Evolutionary conservation across 2,113 vertebrate genomes (phyloP).

Genomic region (Poecilia latipinna): DNA sequence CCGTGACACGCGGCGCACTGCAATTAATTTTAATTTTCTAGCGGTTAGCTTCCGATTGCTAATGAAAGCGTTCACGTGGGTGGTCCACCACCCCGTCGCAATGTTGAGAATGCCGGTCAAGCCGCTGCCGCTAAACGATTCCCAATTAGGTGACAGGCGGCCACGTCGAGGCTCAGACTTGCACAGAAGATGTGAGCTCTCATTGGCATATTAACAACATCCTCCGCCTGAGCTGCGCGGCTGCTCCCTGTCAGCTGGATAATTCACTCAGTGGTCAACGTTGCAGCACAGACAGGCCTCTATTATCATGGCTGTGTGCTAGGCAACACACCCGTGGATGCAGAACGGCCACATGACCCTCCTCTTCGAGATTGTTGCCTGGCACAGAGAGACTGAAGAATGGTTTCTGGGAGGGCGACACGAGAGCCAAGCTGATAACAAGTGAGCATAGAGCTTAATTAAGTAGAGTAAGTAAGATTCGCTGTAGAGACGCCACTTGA

Average conservation of each 20-base stretch:
- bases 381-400: conserved; percentile 43
- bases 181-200: conserved; percentile 53
- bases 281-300: conserved; percentile 69
- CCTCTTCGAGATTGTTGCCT: conserved; percentile 40
- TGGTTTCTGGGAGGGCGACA: conserved; percentile 36
- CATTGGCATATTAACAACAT: conserved; percentile 77
- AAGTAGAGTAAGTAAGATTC: neutral
- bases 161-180: conserved; percentile 61
- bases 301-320: conserved; percentile 70
- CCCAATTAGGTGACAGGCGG: conserved; percentile 66
- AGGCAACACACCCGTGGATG: conserved; percentile 55
- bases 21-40: conserved; percentile 70
- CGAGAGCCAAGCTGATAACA: conserved; percentile 23
- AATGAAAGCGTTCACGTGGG: conserved; percentile 70
- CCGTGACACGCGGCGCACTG: conserved; percentile 33
- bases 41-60: conserved; percentile 67
- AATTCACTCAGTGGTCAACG: conserved; percentile 73
- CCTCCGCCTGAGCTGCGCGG: conserved; percentile 59
- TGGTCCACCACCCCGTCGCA: conserved; percentile 44
- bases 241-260: conserved; percentile 75
- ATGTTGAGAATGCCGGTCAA: conserved; percentile 70
- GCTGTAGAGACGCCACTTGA: neutral
- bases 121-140: conserved; percentile 65
- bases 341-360: conserved; percentile 36
- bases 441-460: conserved; percentile 31